These are phyloP conservation scores for Oophaga sylvatica DNA, from an alignment of 2,797 vertebrate species.

Conservation along the genomic window DNA sequence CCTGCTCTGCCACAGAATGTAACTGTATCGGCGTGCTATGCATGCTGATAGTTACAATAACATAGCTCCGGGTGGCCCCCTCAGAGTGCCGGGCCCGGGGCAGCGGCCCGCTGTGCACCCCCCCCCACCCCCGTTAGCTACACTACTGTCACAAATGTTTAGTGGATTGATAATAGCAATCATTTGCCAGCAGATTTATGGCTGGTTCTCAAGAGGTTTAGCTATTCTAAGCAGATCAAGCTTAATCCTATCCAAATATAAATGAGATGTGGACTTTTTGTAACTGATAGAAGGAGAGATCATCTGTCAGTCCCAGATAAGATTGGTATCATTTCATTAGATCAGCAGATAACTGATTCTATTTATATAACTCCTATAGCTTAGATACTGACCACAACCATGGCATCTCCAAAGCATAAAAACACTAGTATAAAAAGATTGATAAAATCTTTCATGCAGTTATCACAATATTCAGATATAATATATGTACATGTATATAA, in stretches of 20 bases:
- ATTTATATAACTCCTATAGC: not conserved
- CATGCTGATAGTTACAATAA: no score
- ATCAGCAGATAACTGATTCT: not conserved
- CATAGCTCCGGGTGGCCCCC: not conserved
- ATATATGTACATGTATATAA: no score
- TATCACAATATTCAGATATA: not conserved
- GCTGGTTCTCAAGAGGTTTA: not conserved
- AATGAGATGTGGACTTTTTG: slow-evolving; percentile 2
- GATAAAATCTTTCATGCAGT: not conserved
- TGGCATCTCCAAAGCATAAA: not conserved
- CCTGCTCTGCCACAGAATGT: no score
- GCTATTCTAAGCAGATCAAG: not conserved
- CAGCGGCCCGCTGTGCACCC: not conserved
- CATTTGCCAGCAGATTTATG: not conserved
- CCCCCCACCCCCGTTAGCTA: not conserved
- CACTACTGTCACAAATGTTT: not conserved
- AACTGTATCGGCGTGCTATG: no score
- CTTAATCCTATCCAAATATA: slow-evolving; percentile 3
- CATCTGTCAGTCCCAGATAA: not conserved
- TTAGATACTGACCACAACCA: not conserved
- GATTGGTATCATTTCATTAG: not conserved
- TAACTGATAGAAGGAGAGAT: not conserved
- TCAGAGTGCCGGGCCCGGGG: not conserved
- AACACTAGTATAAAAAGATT: not conserved
- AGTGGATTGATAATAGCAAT: not conserved